Conservation (phyloP, 2,888 invertebrate genomes). For the Cistogaster globosa region DNA sequence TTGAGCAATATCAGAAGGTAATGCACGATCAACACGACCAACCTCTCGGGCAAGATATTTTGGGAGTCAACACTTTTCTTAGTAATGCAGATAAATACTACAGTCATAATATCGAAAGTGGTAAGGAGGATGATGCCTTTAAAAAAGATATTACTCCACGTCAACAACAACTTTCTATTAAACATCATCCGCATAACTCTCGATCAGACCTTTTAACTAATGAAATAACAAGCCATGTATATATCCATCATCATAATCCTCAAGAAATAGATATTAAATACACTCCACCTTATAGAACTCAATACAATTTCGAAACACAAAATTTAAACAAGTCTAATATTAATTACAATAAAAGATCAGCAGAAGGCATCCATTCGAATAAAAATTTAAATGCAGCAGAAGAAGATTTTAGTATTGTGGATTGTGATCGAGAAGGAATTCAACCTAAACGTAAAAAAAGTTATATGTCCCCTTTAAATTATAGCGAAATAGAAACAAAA, state of each 20-base stretch:
- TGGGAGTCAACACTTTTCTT: conserved; percentile 28
- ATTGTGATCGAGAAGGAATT: conserved; percentile 31
- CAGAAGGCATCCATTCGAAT: conserved; percentile 4
- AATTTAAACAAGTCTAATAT: not conserved
- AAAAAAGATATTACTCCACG: conserved; percentile 24
- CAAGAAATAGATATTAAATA: conserved; percentile 48
- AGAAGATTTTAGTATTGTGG: conserved; percentile 29
- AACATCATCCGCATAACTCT: conserved; percentile 14
- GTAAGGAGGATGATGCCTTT: conserved; percentile 16
- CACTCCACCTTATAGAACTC: conserved; percentile 15
- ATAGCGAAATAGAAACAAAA: conserved; percentile 41
- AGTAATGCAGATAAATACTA: conserved; percentile 58
- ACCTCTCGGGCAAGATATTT: conserved; percentile 27
- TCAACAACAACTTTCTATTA: conserved; percentile 15
- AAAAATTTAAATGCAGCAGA: conserved; percentile 13
- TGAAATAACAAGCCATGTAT: conserved; percentile 44
- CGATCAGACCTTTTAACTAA: conserved; percentile 17
- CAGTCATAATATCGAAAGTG: conserved; percentile 30
- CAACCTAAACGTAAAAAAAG: conserved; percentile 46
- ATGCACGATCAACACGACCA: conserved; percentile 30
- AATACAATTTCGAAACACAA: conserved; percentile 39
- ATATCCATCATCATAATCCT: conserved; percentile 37
- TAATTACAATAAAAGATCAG: conserved; percentile 38
- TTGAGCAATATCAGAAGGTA: conserved; percentile 45
- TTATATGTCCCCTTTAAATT: conserved; percentile 12